Evolutionary conservation across 2,113 vertebrate genomes (phyloP).

Genomic region (Catharus fuscescens): DNA sequence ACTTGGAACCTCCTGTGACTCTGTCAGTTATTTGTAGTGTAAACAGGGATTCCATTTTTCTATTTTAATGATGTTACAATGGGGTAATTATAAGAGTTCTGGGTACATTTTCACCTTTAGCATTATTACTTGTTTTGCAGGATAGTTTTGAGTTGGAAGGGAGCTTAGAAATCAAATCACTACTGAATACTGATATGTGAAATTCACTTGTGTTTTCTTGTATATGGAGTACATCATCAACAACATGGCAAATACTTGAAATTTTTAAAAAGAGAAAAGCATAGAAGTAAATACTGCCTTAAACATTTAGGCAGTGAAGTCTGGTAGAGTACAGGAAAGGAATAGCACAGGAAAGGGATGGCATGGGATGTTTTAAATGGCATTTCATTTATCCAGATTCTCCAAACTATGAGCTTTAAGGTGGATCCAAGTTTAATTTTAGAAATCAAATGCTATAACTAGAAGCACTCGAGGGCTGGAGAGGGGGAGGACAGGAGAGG

Average conservation of each 20-base stretch:
- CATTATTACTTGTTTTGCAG: neutral
- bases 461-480: neutral
- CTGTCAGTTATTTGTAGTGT: neutral
- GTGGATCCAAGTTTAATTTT: slow-evolving; percentile 12
- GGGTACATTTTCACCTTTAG: neutral
- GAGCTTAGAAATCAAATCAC: neutral
- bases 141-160: neutral
- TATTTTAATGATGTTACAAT: neutral
- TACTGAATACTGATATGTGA: neutral
- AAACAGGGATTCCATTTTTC: neutral
- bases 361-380: neutral
- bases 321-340: neutral
- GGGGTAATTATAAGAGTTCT: neutral
- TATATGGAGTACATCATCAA: neutral
- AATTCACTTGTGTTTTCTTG: neutral
- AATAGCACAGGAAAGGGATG: neutral
- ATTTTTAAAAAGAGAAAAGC: neutral
- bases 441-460: slow-evolving; percentile 24
- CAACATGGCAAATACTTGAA: neutral
- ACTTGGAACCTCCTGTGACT: neutral
- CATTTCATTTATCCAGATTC: neutral
- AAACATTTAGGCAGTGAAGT: neutral
- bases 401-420: slow-evolving; percentile 12
- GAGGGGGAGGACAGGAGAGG: neutral
- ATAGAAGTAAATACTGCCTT: neutral